Evolutionary conservation across 2,113 vertebrate genomes (phyloP).

Genomic region (Hemiprocne comata): DNA sequence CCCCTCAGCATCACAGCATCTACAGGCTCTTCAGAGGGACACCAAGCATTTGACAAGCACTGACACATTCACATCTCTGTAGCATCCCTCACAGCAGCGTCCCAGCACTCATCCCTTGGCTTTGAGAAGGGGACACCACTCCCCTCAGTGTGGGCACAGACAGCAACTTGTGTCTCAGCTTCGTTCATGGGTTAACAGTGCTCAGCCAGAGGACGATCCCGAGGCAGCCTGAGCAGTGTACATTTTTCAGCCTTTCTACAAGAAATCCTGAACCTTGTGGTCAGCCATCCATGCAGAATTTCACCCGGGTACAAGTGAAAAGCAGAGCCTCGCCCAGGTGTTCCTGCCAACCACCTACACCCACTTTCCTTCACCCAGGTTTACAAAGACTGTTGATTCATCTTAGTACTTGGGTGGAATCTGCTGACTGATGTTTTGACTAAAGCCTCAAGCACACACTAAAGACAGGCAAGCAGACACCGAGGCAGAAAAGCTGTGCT

Average conservation of each 20-base stretch:
- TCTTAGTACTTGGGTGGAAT: neutral
- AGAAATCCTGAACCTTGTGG: neutral
- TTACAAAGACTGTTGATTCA: neutral
- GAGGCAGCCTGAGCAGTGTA: rapidly evolving
- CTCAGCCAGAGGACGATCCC: neutral
- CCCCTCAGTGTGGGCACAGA: neutral
- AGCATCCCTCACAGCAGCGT: rapidly evolving
- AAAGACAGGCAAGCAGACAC: neutral
- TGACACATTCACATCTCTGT: too few species aligned
- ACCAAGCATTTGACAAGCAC: rapidly evolving
- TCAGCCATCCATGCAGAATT: rapidly evolving
- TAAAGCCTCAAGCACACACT: neutral
- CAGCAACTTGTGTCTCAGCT: neutral
- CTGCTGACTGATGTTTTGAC: neutral
- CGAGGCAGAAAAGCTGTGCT: neutral
- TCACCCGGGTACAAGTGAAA: neutral
- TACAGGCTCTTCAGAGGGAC: neutral
- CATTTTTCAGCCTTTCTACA: neutral
- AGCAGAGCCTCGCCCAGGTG: neutral
- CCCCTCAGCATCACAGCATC: neutral
- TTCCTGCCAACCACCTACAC: neutral
- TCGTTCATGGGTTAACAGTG: rapidly evolving
- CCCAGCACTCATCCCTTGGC: neutral
- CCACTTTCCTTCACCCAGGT: neutral
- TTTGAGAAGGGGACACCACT: neutral